phyloP scores from a whole-genome alignment of 2,797 vertebrate species.

The Chloroceryle amazona region DNA sequence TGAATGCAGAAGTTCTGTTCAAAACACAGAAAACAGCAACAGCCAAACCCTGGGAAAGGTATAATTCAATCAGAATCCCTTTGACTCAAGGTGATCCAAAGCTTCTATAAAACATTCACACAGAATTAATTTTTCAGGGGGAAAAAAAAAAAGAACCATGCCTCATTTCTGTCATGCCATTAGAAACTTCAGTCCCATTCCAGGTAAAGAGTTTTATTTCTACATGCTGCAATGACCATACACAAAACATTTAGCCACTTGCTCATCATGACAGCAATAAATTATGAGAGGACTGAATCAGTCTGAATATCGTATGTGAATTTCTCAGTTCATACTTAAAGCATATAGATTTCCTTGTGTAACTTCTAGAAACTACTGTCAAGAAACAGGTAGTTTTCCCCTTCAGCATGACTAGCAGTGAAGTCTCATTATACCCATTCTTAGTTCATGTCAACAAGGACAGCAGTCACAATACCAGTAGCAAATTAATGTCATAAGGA shows the following conservation, averaged over 20 bases:
- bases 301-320: background rate
- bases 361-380: background rate
- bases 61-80: background rate
- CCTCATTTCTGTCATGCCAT: background rate
- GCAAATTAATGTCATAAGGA: background rate
- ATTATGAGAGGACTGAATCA: background rate
- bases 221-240: background rate
- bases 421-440: background rate
- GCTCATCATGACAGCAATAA: background rate
- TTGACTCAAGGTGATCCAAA: background rate
- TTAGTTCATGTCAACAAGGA: background rate
- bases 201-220: background rate
- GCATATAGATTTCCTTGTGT: background rate
- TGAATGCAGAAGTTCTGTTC: background rate
- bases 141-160: background rate
- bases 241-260: background rate
- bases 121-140: background rate
- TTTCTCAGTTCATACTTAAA: background rate
- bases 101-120: background rate
- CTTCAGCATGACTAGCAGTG: background rate
- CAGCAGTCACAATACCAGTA: background rate
- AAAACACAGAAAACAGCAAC: background rate
- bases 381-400: background rate
- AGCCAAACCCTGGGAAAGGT: background rate
- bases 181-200: background rate